These are phyloP conservation scores for Nerophis lumbriciformis DNA, from an alignment of 2,113 vertebrate genomes.

Conservation along the genomic window DNA sequence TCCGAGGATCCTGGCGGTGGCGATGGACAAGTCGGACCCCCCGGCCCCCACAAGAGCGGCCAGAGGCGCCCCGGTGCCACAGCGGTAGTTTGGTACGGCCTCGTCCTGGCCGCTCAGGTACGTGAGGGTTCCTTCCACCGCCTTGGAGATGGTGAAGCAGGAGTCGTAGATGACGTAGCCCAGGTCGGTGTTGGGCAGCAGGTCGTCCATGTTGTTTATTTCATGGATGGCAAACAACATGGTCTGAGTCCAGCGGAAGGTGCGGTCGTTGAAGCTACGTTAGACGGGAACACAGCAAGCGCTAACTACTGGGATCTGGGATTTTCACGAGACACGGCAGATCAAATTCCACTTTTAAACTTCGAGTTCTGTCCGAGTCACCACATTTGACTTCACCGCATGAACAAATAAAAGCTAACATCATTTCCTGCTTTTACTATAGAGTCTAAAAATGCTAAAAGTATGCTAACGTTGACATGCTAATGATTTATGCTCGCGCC, in stretches of 20 bases:
- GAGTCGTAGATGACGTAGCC: constrained; percentile 83
- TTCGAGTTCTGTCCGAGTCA: too few species aligned
- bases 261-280: constrained; percentile 79
- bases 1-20: constrained; percentile 78
- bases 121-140: constrained; percentile 76
- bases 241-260: constrained; percentile 80
- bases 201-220: constrained; percentile 68
- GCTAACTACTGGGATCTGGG: too few species aligned
- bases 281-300: too few species aligned
- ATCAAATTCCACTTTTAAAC: too few species aligned
- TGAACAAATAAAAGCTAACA: too few species aligned
- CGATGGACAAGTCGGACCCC: constrained; percentile 77
- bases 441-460: too few species aligned
- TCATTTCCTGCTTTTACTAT: too few species aligned
- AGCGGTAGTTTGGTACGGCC: constrained; percentile 80
- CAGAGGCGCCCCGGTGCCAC: constrained; percentile 69
- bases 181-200: constrained; percentile 75
- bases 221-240: constrained; percentile 82
- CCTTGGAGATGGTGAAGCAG: constrained; percentile 81
- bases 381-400: too few species aligned
- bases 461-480: too few species aligned
- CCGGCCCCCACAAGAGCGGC: constrained; percentile 78
- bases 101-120: constrained; percentile 82
- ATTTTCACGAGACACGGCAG: too few species aligned
- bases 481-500: too few species aligned